Conservation (phyloP, 2,113 vertebrate genomes). For the Urocolius indicus region DNA sequence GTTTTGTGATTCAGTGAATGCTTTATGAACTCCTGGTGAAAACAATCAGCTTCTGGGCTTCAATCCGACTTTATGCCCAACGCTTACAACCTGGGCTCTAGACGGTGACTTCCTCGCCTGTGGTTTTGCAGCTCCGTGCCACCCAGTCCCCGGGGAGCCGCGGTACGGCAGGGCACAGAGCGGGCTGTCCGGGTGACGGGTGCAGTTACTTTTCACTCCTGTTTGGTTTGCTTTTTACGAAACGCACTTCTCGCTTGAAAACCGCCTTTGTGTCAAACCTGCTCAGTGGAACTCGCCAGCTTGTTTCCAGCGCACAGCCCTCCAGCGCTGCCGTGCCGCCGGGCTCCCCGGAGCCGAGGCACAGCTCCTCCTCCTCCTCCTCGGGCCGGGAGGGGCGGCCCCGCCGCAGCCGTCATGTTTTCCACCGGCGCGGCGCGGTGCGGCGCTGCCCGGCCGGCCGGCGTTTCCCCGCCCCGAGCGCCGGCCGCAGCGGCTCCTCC, state of each 20-base stretch:
- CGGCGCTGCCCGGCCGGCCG: no score
- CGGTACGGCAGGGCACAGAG: accelerated
- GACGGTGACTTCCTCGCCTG: accelerated
- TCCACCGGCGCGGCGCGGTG: not conserved
- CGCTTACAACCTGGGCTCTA: accelerated
- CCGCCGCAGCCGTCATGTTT: not conserved
- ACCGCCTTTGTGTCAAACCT: not conserved
- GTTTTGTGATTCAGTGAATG: no score
- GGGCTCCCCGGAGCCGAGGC: no score
- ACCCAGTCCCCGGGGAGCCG: accelerated
- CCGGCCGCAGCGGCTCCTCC: not conserved
- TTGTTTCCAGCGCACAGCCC: not conserved
- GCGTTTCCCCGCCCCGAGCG: not conserved
- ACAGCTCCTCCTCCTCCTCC: no score
- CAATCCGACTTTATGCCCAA: accelerated
- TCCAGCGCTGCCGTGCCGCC: accelerated
- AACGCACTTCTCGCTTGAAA: accelerated
- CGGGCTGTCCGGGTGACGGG: accelerated
- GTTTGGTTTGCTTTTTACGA: accelerated
- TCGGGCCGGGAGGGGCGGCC: no score
- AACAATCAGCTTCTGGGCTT: not conserved
- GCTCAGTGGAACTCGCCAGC: accelerated
- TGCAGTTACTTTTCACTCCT: accelerated
- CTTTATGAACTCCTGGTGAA: not conserved
- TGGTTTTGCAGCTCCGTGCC: accelerated